Evolutionary conservation across 1,140 invertebrate genomes (phyloP), one percentile per base, ranked within the genome.

Genomic region (Monomorium pharaonis): DNA sequence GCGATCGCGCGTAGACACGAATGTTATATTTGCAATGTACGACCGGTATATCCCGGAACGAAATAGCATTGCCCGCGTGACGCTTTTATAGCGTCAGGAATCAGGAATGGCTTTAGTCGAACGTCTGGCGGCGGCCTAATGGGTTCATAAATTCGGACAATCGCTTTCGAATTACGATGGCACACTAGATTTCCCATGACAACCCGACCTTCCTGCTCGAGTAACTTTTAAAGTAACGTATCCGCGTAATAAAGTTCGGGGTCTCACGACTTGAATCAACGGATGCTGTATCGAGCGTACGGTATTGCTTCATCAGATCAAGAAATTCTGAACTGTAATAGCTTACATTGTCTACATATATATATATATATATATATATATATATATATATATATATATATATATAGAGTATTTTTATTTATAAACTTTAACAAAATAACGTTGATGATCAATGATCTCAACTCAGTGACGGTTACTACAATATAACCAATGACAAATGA

Each of bases 141-240:
- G 90, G 91, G 56, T 92, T 90, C 90, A 92, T 92, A 92, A 92
- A 92, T 92, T 92, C 85, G 75, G 81, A 83, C 86, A 91, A 90
- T 84, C 85, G 86, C 83, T 91, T 90, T 92, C 89, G 90, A 91
- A 92, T 92, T 92, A 90, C 91, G 88, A 72, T 69, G 70, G 63
- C 74, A 88, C 88, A 76, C 84, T 90, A 85, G 90, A 90, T 87
- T 86, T 84, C 54, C 78, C 62, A 76, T 70, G 60, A 62, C 86
- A 85, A 72, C 54, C 47, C 76, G 51, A 42, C 42, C 44, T 49
- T 58, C 27, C 21, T 74, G 78, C 54, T 74, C 27, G 37, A 44
- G 12, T 86, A 77, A 86, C 60, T 88, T 89, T 88, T 88, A 86
- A 78, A 62, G 84, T 58, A 58, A 58, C 33, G 37, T 81, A 83